Conservation (phyloP, 2,888 invertebrate species). For the Philopedon plagiatum region DNA sequence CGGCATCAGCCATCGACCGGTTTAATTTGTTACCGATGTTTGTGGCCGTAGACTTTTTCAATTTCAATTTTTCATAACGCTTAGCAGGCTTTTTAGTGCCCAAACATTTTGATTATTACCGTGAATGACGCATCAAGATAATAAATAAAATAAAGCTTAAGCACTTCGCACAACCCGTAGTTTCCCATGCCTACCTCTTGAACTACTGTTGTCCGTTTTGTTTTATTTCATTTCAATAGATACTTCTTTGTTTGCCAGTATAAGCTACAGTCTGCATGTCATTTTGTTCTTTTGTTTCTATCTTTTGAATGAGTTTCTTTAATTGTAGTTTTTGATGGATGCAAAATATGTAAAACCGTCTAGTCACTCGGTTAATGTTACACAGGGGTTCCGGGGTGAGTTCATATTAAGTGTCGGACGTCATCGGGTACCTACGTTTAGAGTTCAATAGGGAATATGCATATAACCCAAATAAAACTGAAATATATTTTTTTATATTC, state of each 20-base stretch:
- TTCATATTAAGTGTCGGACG: too few relatives aligned
- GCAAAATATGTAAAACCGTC: slow-evolving; percentile 21
- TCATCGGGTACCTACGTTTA: too few relatives aligned
- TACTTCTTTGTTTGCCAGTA: slow-evolving; percentile 28
- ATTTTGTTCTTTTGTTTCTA: slow-evolving; percentile 58
- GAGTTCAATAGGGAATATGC: too few relatives aligned
- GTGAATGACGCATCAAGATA: slow-evolving; percentile 67
- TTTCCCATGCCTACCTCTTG: slow-evolving; percentile 63
- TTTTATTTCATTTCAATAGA: slow-evolving; percentile 39
- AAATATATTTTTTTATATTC: too few relatives aligned
- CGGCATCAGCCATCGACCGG: too few relatives aligned
- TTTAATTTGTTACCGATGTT: too few relatives aligned
- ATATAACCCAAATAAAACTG: too few relatives aligned
- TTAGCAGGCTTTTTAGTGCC: neutral
- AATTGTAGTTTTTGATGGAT: slow-evolving; percentile 51
- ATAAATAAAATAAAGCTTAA: slow-evolving; percentile 55
- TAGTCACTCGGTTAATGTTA: neutral
- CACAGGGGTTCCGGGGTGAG: neutral
- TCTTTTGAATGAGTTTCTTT: slow-evolving; percentile 55
- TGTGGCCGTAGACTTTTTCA: too few relatives aligned
- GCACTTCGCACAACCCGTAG: slow-evolving; percentile 59
- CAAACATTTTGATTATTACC: slow-evolving; percentile 62
- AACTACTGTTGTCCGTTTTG: slow-evolving; percentile 53
- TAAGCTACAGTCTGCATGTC: slow-evolving; percentile 45
- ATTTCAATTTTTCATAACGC: too few relatives aligned